Percentiles rank a stretch among this genome's conserved stretches.
These are phyloP conservation scores for Molossus alvarezi DNA, from an alignment of 2,797 vertebrate species.

Conservation along the genomic window DNA sequence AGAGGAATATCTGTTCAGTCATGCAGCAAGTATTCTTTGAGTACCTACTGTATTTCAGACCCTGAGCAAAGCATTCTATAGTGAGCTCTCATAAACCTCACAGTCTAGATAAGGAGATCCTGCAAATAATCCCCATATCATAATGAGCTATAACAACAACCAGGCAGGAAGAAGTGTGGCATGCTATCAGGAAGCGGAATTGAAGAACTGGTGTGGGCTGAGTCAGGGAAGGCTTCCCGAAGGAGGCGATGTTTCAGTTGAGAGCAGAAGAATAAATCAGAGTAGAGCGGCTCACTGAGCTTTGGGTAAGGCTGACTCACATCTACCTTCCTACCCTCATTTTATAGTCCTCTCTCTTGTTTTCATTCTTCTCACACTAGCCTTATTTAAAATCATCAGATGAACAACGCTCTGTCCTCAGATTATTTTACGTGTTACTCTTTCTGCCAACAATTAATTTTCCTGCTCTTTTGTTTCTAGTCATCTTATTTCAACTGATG, in stretches of 20 bases:
- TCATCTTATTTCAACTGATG: not conserved
- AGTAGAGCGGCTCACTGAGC: not conserved
- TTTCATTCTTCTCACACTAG: not conserved
- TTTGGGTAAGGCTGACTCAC: not conserved
- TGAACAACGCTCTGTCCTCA: not conserved
- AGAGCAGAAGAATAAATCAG: not conserved
- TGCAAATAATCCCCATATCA: not conserved
- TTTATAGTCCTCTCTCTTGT: not conserved
- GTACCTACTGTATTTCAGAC: not conserved
- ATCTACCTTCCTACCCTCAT: too few species aligned
- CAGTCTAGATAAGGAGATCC: not conserved
- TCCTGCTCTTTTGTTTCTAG: not conserved
- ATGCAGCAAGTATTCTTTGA: not conserved
- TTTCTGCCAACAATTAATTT: not conserved
- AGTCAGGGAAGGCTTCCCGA: not conserved
- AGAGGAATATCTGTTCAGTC: not conserved
- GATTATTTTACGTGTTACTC: not conserved
- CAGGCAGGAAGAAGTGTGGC: not conserved
- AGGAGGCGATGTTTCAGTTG: not conserved
- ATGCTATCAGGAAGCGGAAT: not conserved
- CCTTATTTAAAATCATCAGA: not conserved
- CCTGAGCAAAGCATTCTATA: constrained; percentile 9
- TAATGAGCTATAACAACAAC: not conserved
- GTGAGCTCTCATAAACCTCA: not conserved
- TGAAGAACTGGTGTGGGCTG: not conserved